A percentile compares a stretch with the other conserved stretches of the same genome.
These are phyloP conservation scores for Gopherus evgoodei DNA, from an alignment of 2,113 vertebrate species.

Conservation along the genomic window DNA sequence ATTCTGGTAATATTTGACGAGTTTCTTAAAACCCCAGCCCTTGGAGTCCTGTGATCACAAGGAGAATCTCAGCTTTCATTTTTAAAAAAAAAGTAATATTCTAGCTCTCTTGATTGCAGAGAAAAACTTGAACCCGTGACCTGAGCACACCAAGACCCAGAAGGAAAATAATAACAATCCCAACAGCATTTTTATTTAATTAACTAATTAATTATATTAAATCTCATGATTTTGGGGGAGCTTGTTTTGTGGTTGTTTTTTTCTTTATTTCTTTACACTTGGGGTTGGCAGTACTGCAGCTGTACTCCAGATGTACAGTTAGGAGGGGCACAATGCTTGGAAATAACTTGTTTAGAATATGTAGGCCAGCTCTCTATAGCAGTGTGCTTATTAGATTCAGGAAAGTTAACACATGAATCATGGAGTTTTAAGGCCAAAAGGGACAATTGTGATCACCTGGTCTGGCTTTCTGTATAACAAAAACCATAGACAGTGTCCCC, in stretches of 20 bases:
- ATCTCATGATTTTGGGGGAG: not conserved
- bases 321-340: not conserved
- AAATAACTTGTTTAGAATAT: not conserved
- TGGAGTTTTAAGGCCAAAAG: not conserved
- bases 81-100: not conserved
- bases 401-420: not conserved
- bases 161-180: not conserved
- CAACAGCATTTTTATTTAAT: not conserved
- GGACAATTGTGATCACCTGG: not conserved
- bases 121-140: not conserved
- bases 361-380: not conserved
- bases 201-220: not conserved
- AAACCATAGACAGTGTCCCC: not conserved
- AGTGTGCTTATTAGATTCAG: not conserved
- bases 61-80: not conserved
- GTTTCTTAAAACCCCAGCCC: not conserved
- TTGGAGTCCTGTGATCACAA: not conserved
- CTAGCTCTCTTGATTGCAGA: not conserved
- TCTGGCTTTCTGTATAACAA: not conserved
- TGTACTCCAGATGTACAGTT: not conserved
- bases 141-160: not conserved
- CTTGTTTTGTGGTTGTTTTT: not conserved
- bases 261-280: not conserved
- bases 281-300: not conserved
- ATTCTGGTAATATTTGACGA: not conserved